A percentile compares a stretch with the other conserved stretches of the same genome.
These are phyloP conservation scores for Ceraclea dissimilis DNA, from an alignment of 2,888 invertebrate genomes.

Conservation along the genomic window DNA sequence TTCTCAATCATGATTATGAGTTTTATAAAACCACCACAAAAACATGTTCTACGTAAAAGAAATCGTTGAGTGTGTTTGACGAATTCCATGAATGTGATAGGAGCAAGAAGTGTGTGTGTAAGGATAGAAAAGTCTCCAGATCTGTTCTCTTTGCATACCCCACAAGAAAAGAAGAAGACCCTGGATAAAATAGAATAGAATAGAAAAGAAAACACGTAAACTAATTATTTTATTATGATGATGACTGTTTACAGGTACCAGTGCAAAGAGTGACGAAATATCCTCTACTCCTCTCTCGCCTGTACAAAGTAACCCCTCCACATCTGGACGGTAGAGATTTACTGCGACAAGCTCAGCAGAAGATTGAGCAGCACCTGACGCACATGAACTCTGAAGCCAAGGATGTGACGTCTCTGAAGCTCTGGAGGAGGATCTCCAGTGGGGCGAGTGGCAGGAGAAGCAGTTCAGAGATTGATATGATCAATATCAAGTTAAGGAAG, in stretches of 20 bases:
- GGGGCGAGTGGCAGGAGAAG: conserved; percentile 60
- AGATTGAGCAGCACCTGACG: conserved; percentile 87
- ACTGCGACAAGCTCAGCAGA: conserved; percentile 80
- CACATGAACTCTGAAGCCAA: conserved; percentile 92
- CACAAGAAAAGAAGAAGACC: no score
- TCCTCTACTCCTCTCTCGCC: conserved; percentile 81
- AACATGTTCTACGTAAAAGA: no score
- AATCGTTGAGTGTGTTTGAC: no score
- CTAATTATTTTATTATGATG: no score
- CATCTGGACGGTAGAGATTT: conserved; percentile 78
- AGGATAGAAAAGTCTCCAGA: no score
- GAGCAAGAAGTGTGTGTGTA: no score
- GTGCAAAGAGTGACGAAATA: conserved; percentile 97
- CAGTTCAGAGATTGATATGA: conserved; percentile 78
- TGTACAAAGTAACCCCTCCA: conserved; percentile 82
- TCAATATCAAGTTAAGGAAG: conserved; percentile 83
- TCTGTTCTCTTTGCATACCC: no score
- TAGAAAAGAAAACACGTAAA: no score
- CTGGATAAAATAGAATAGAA: no score
- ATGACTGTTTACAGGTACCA: conserved; percentile 66
- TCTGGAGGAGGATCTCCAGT: conserved; percentile 83
- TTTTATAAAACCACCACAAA: no score
- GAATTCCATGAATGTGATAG: no score
- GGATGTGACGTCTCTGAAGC: conserved; percentile 78
- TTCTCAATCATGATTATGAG: no score